phyloP scores from a whole-genome alignment of 2,113 vertebrate genomes.

The Emydocephalus ijimae region DNA sequence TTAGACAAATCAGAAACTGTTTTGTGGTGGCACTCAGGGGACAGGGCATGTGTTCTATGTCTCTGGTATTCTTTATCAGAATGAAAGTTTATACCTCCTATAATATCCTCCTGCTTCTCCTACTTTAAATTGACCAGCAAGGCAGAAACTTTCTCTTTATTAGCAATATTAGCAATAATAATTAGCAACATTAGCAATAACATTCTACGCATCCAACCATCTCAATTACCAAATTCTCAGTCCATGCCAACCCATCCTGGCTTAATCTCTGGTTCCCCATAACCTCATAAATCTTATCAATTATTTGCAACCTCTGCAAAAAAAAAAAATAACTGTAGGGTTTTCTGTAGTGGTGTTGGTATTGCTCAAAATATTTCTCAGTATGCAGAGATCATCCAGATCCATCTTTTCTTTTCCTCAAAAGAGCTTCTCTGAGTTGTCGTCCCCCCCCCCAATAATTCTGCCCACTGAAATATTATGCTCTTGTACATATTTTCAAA shows the following conservation, averaged over 20 bases:
- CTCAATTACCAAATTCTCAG: background rate
- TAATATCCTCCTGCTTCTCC: background rate
- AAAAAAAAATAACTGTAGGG: too few species aligned
- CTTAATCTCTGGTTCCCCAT: too few species aligned
- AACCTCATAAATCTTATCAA: background rate
- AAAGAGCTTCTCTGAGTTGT: conserved; percentile 17
- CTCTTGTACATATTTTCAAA: background rate
- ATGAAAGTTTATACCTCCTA: background rate
- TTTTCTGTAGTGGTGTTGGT: conserved; percentile 6
- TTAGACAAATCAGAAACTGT: background rate
- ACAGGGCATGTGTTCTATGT: background rate
- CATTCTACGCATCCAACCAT: background rate
- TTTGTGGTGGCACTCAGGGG: background rate
- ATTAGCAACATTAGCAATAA: too few species aligned
- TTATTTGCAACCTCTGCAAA: conserved; percentile 5
- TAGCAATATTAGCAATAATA: too few species aligned
- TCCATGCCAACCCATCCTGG: background rate
- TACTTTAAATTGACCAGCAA: background rate
- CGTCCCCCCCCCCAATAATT: conserved; percentile 13
- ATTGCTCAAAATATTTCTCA: background rate
- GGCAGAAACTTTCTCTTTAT: background rate
- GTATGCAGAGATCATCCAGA: background rate
- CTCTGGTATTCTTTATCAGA: background rate
- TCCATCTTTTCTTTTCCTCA: conserved; percentile 6
- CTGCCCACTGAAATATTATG: conserved; percentile 13